Percentiles rank a stretch among this genome's conserved stretches.
Conservation (phyloP, 2,797 vertebrate genomes). For the Cirrhinus mrigala region DNA sequence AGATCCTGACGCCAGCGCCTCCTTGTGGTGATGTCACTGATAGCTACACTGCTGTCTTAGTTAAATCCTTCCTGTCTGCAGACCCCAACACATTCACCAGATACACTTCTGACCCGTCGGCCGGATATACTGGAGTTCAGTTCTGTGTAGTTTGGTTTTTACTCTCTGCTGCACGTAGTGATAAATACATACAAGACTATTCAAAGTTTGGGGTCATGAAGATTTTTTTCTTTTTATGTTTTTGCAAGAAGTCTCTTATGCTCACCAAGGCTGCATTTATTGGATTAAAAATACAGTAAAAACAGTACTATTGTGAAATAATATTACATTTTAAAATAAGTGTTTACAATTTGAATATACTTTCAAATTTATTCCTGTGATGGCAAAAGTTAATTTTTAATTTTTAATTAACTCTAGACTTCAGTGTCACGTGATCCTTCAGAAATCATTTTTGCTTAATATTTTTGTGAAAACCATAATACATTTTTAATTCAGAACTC, state of each 20-base stretch:
- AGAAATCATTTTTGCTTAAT: too few species aligned
- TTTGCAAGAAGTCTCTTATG: neutral
- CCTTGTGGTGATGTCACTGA: constrained; percentile 21
- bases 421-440: too few species aligned
- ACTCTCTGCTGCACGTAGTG: neutral
- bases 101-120: constrained; percentile 17
- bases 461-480: too few species aligned
- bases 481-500: too few species aligned
- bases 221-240: constrained; percentile 43
- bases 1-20: constrained; percentile 1
- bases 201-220: neutral
- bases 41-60: neutral
- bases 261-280: neutral
- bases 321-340: too few species aligned
- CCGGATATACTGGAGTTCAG: constrained; percentile 22
- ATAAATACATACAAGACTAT: neutral
- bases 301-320: neutral
- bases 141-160: constrained; percentile 37
- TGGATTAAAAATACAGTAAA: neutral
- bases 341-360: neutral
- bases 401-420: neutral
- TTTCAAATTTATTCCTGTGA: neutral
- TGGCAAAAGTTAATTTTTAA: neutral
- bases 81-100: constrained; percentile 37
- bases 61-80: constrained; percentile 46